Percentiles rank a stretch among this genome's conserved stretches.
These are phyloP conservation scores for Epicauta chinensis DNA, from an alignment of 1,140 invertebrate species.

Conservation along the genomic window DNA sequence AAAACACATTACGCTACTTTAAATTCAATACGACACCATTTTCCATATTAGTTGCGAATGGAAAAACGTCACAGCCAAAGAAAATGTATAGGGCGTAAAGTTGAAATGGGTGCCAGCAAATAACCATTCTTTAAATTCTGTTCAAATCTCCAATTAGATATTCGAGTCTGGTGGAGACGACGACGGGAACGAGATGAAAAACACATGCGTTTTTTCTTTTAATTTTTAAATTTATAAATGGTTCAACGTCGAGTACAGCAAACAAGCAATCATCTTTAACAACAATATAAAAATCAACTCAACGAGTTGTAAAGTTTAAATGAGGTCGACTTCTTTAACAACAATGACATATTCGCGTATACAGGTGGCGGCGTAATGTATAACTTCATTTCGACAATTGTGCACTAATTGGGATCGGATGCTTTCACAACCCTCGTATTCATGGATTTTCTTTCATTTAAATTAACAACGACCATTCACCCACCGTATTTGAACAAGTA, in stretches of 20 bases:
- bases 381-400: neutral
- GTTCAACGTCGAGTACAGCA: constrained; percentile 13
- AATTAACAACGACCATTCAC: too few relatives aligned
- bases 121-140: neutral
- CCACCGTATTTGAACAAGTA: too few relatives aligned
- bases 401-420: neutral
- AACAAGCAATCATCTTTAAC: constrained; percentile 25
- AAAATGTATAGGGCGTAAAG: too few relatives aligned
- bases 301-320: constrained; percentile 28
- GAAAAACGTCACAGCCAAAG: too few relatives aligned
- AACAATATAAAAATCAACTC: constrained; percentile 28
- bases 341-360: constrained; percentile 13
- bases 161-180: neutral
- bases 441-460: too few relatives aligned
- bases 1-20: too few relatives aligned
- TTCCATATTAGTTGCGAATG: too few relatives aligned
- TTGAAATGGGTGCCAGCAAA: too few relatives aligned
- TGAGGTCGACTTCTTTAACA: constrained; percentile 23
- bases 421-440: too few relatives aligned
- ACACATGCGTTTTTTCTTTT: too few relatives aligned
- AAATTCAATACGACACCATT: too few relatives aligned
- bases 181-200: neutral
- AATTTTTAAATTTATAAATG: neutral
- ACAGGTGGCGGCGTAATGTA: constrained; percentile 7
- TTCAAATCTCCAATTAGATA: constrained; percentile 1